A percentile compares a stretch with the other conserved stretches of the same genome.
Conservation (phyloP, 2,797 vertebrate species). For the Crocodylus rhombifer region DNA sequence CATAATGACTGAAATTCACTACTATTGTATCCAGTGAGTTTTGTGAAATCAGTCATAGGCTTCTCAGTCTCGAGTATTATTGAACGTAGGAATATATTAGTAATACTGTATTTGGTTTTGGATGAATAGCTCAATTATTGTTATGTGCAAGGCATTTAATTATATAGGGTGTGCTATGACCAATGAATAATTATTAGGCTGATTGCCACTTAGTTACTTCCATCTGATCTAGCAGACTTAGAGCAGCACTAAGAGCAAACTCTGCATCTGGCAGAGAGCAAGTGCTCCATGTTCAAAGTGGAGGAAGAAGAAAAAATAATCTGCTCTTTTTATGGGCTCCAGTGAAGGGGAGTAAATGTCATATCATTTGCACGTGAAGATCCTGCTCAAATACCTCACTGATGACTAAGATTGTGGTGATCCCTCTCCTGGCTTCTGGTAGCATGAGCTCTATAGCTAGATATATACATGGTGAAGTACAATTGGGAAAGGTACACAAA, state of each 20-base stretch:
- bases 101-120: neutral
- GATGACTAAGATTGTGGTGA: neutral
- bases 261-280: neutral
- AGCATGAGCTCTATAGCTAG: slow-evolving; percentile 13
- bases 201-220: neutral
- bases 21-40: slow-evolving; percentile 42
- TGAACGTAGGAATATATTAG: neutral
- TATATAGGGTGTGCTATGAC: slow-evolving; percentile 12
- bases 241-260: neutral
- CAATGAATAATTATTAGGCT: neutral
- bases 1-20: slow-evolving; percentile 59
- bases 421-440: neutral
- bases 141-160: slow-evolving; percentile 11
- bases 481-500: slow-evolving; percentile 26
- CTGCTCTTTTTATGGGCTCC: slow-evolving; percentile 41
- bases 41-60: slow-evolving; percentile 4
- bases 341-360: slow-evolving; percentile 51
- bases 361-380: neutral
- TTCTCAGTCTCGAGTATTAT: neutral
- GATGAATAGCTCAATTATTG: neutral
- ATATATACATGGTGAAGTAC: slow-evolving; percentile 7
- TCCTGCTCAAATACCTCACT: neutral
- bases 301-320: slow-evolving; percentile 36
- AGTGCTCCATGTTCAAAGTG: slow-evolving; percentile 21
- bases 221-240: slow-evolving; percentile 35